Base-by-base conservation (phyloP, 1,140 invertebrate species). In the Diploscapter pachys region DNA sequence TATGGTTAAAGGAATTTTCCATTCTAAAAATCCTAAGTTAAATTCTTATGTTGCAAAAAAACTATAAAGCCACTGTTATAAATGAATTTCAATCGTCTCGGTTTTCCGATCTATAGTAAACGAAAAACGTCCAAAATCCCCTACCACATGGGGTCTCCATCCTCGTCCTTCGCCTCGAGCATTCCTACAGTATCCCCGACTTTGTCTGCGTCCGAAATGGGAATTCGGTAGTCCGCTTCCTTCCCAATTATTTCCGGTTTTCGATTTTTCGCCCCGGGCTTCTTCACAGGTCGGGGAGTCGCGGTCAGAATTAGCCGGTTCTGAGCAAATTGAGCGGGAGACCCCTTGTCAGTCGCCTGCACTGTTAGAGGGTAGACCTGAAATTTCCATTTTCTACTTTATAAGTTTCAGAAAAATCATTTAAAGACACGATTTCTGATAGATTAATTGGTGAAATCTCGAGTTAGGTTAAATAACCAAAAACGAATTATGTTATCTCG, bases 341-440 rank as follows among this genome's bases (percentile, higher is more conserved):
- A 92, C 0, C 95, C 95, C 83, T 92, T 92, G 84, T 97, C 95
- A 52, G 90, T 91, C 0, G 93, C 94, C 85, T 92, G 90, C 3
- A 97, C 64, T 50, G 82, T 84, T 78, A 93, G 91, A 71, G 93
- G 63, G 48, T 66, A 74, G 13, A 65, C 64, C 57, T 59, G 31
- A 2, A 59, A 59, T 59, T 31, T 31, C 1, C 31, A 31, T 31
- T 31, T 1, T 31, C n/a, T 31, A 31, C 31, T 31, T 31, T 31
- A 31, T 31, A 31, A 31, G 31, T 31, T 31, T 31, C 31, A 31
- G 31, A 31, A 31, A 31, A 31, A 31, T 31, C 31, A 31, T 31
- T 31, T 31, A 31, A 31, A 31, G 31, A 31, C 31, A 31, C 1
- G 1, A 31, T 31, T 31, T 31, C 31, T 31, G 31, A 31, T 31